These are phyloP conservation scores for Neodiprion virginianus DNA, from an alignment of 1,140 invertebrate genomes.

Conservation along the genomic window DNA sequence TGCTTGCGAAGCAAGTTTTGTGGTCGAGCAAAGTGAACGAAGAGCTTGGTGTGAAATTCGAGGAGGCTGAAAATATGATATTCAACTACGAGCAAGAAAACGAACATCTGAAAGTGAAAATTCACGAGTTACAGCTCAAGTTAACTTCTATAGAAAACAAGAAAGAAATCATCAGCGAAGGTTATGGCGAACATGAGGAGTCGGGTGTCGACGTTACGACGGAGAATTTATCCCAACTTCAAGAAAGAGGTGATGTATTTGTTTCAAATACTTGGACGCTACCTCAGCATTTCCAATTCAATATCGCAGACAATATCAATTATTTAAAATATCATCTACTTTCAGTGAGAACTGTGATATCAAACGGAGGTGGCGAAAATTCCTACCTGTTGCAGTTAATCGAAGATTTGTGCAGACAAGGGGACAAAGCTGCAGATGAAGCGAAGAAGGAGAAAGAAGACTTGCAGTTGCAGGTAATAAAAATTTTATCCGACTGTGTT, in stretches of 20 bases:
- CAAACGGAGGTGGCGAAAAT: slow-evolving; percentile 54
- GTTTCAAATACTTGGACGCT: not conserved
- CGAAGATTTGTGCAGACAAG: slow-evolving; percentile 68
- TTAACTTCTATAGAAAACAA: slow-evolving; percentile 60
- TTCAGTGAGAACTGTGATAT: slow-evolving; percentile 60
- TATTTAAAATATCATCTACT: slow-evolving; percentile 34
- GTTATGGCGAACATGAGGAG: slow-evolving; percentile 63
- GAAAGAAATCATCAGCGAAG: slow-evolving; percentile 71
- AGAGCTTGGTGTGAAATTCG: slow-evolving; percentile 52
- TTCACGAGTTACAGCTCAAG: slow-evolving; percentile 59
- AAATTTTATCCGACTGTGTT: slow-evolving; percentile 27
- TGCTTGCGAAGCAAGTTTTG: slow-evolving; percentile 33
- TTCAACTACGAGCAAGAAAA: slow-evolving; percentile 62
- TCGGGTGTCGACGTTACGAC: slow-evolving; percentile 38
- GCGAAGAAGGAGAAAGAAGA: slow-evolving; percentile 73
- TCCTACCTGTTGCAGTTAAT: slow-evolving; percentile 64
- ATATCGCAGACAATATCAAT: slow-evolving; percentile 15
- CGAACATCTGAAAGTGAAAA: slow-evolving; percentile 66
- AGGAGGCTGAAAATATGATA: slow-evolving; percentile 59
- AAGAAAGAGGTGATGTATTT: slow-evolving; percentile 51
- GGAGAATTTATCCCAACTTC: slow-evolving; percentile 53
- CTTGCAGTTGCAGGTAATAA: slow-evolving; percentile 72
- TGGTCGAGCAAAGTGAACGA: slow-evolving; percentile 39
- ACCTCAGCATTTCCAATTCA: not conserved
- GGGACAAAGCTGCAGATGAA: slow-evolving; percentile 69